Percentiles rank a stretch among this genome's conserved stretches.
These are phyloP conservation scores for Rhagologus leucostigma DNA, from an alignment of 2,113 vertebrate genomes.

Conservation along the genomic window DNA sequence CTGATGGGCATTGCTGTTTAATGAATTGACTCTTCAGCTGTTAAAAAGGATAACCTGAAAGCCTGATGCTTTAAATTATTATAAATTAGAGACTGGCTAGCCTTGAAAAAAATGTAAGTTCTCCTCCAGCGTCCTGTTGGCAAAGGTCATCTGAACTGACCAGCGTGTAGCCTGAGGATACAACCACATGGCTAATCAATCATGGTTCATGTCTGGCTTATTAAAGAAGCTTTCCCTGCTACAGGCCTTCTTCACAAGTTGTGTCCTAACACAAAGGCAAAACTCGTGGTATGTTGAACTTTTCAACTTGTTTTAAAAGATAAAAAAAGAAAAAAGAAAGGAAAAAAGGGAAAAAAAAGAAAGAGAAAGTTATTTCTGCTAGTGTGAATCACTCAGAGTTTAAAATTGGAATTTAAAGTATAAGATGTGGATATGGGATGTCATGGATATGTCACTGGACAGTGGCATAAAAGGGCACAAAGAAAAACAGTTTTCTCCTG, in stretches of 20 bases:
- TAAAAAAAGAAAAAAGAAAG: background rate
- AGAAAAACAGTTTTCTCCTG: background rate
- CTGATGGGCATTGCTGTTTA: background rate
- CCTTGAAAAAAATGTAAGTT: background rate
- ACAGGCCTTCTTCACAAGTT: background rate
- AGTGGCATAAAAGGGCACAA: background rate
- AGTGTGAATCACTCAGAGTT: background rate
- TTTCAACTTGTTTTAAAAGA: background rate
- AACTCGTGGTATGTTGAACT: background rate
- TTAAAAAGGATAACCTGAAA: background rate
- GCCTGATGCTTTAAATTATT: background rate
- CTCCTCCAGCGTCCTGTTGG: background rate
- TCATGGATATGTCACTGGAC: background rate
- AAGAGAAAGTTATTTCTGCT: background rate
- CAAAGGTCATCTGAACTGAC: background rate
- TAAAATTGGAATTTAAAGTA: background rate
- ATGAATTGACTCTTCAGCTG: background rate
- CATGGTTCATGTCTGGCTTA: background rate
- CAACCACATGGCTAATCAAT: background rate
- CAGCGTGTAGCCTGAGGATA: background rate
- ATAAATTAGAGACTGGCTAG: background rate
- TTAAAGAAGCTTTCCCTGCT: background rate
- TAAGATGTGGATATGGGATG: background rate
- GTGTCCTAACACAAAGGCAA: background rate
- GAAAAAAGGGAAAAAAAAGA: background rate